Percentiles rank a stretch among this genome's conserved stretches.
These are phyloP conservation scores for Natrix natrix DNA, from an alignment of 2,797 vertebrate genomes.

Conservation along the genomic window DNA sequence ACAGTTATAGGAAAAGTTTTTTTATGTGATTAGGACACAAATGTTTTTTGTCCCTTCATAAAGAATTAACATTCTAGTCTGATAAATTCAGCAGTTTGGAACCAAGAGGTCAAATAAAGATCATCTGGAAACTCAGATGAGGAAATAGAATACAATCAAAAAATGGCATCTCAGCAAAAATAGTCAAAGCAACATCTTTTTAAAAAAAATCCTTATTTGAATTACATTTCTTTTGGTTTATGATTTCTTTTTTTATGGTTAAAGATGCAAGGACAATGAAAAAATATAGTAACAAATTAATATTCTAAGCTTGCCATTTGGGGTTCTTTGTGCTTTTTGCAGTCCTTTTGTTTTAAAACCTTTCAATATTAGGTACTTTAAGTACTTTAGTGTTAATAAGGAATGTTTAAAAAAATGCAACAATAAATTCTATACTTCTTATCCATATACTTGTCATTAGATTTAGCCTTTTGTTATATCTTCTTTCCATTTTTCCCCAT, in stretches of 20 bases:
- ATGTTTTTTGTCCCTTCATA: background rate
- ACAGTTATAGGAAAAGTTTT: background rate
- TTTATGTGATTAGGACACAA: background rate
- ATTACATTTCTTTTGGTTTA: background rate
- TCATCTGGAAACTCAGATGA: background rate
- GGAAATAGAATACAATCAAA: background rate
- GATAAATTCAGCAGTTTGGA: background rate
- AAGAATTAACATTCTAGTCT: background rate
- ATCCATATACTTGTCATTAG: background rate
- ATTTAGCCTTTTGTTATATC: background rate
- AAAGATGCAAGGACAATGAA: background rate
- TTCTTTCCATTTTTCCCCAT: background rate
- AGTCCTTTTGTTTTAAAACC: background rate
- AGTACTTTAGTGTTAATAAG: background rate
- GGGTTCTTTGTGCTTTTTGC: background rate
- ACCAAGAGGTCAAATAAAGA: background rate
- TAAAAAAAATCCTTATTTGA: background rate
- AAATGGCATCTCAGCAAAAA: background rate
- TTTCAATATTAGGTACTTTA: background rate
- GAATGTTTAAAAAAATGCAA: background rate
- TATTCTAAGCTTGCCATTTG: background rate
- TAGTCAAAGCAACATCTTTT: background rate
- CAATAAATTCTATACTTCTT: background rate
- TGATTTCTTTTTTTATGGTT: background rate
- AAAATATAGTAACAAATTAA: background rate